Conservation (phyloP, 2,888 invertebrate genomes). For the Apodemia hepburni region DNA sequence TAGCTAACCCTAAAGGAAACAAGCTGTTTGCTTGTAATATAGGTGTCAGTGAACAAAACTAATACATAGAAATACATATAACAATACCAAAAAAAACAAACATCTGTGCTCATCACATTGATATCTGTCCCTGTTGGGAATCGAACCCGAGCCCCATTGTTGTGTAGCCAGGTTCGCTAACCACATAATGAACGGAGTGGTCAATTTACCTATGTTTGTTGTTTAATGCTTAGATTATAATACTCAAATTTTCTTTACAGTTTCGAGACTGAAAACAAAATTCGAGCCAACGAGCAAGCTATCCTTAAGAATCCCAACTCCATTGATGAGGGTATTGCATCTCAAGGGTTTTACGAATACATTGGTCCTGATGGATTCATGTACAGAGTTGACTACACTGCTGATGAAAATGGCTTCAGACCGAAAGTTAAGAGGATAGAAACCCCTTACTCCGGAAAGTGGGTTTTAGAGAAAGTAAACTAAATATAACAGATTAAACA, state of each 20-base stretch:
- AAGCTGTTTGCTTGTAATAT: no score
- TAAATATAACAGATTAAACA: conserved; percentile 39
- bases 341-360: conserved; percentile 75
- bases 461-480: conserved; percentile 69
- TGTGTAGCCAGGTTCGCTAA: no score
- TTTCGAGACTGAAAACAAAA: conserved; percentile 78
- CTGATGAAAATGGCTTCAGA: conserved; percentile 74
- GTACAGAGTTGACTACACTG: conserved; percentile 75
- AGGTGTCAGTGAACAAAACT: no score
- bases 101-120: no score
- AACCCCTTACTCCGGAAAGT: conserved; percentile 72
- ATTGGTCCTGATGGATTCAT: conserved; percentile 76
- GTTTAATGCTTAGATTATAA: neutral
- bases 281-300: conserved; percentile 75
- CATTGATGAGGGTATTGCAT: conserved; percentile 71
- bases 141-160: no score
- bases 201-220: no score
- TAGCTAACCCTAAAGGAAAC: no score
- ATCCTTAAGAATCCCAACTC: conserved; percentile 71
- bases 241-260: conserved; percentile 41
- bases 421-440: conserved; percentile 68
- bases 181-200: no score
- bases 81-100: no score
- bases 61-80: no score
- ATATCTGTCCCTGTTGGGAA: no score